Evolutionary conservation across 2,888 invertebrate genomes (phyloP).

Genomic region (Drepana falcataria): DNA sequence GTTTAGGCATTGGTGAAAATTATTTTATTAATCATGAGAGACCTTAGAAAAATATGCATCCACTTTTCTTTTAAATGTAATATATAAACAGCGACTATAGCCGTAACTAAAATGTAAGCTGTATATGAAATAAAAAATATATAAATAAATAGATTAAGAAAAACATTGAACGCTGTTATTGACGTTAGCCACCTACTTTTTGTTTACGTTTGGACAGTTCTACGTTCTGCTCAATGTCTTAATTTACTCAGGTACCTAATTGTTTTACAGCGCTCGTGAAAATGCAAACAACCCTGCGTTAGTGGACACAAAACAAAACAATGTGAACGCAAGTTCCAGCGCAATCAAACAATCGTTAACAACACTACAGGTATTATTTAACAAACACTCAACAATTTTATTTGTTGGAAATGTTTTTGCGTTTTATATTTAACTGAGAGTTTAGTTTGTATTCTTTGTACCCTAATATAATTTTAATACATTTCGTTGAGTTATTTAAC

Average conservation of each 20-base stretch:
- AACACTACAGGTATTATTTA: constrained; percentile 18
- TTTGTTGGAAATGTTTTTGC: constrained; percentile 2
- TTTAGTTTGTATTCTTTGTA: no score
- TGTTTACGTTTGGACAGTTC: neutral
- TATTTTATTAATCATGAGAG: no score
- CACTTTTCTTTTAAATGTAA: no score
- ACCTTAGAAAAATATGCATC: no score
- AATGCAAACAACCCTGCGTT: constrained; percentile 16
- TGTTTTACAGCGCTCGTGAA: constrained; percentile 18
- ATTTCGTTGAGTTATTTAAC: no score
- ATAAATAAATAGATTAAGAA: no score
- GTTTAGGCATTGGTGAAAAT: no score
- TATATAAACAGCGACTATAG: no score
- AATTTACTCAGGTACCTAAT: constrained; percentile 12
- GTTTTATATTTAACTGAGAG: no score
- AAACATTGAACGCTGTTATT: neutral
- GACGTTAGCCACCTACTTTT: neutral
- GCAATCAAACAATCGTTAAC: constrained; percentile 37
- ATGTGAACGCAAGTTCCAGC: constrained; percentile 19
- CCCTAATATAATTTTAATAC: no score
- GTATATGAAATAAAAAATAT: no score
- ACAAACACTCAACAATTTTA: constrained; percentile 29
- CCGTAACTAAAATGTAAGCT: no score
- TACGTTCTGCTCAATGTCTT: neutral
- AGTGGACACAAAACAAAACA: constrained; percentile 22